phyloP scores from a whole-genome alignment of 2,113 vertebrate species.

The Agapornis roseicollis region DNA sequence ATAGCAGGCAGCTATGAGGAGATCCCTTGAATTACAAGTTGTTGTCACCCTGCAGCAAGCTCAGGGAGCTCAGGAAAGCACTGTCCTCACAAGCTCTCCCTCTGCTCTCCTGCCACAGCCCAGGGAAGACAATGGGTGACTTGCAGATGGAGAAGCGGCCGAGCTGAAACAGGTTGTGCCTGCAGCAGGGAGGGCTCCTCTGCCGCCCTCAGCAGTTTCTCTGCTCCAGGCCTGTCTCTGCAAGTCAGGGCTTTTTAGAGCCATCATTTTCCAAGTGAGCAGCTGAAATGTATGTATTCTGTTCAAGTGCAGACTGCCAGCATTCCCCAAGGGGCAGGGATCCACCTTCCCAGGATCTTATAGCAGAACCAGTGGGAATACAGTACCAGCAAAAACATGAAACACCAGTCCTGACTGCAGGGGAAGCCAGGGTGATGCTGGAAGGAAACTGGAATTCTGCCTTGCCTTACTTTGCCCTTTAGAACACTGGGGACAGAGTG shows the following conservation, averaged over 20 bases:
- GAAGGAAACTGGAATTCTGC: neutral
- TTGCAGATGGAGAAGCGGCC: neutral
- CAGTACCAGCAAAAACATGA: neutral
- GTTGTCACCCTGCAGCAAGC: neutral
- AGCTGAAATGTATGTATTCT: neutral
- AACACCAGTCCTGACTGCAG: neutral
- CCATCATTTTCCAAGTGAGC: neutral
- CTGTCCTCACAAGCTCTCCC: accelerated
- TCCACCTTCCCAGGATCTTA: neutral
- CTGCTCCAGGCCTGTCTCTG: neutral
- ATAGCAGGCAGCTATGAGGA: neutral
- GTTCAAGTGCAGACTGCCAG: neutral
- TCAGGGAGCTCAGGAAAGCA: neutral
- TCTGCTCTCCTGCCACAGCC: neutral
- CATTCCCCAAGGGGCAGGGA: neutral
- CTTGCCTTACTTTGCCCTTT: neutral
- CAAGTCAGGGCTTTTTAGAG: neutral
- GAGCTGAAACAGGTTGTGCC: accelerated
- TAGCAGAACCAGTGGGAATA: neutral
- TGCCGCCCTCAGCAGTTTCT: neutral
- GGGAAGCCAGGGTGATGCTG: neutral
- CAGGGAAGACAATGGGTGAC: accelerated
- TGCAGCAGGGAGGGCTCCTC: neutral
- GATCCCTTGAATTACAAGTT: neutral
- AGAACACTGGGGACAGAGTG: neutral